phyloP scores from a whole-genome alignment of 2,888 invertebrate genomes.

The Tholera decimalis region DNA sequence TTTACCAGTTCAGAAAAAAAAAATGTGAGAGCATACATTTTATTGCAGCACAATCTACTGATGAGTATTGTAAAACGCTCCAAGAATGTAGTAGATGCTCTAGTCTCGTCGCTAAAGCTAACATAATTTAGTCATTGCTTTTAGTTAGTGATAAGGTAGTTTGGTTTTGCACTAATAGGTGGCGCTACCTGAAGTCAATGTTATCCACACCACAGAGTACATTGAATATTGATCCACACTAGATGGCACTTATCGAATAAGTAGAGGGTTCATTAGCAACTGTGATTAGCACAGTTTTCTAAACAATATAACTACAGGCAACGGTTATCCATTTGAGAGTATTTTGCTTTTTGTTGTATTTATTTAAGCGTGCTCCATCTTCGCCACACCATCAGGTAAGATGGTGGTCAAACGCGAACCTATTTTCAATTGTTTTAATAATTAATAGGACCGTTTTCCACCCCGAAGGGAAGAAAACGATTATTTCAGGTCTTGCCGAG shows the following conservation, averaged over 20 bases:
- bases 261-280: neutral
- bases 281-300: neutral
- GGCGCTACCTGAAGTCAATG: neutral
- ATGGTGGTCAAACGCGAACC: too few species aligned
- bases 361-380: too few species aligned
- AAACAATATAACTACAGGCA: neutral
- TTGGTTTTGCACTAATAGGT: neutral
- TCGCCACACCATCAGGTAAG: too few species aligned
- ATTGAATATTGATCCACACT: too few species aligned
- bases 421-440: too few species aligned
- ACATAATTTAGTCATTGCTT: too few species aligned
- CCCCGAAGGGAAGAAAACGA: too few species aligned
- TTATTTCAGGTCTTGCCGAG: too few species aligned
- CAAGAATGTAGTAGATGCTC: too few species aligned
- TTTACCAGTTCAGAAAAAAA: neutral
- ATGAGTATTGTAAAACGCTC: neutral
- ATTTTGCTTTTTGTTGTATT: too few species aligned
- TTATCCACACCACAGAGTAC: neutral
- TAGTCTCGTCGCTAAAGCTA: constrained; percentile 17
- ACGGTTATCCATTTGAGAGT: neutral
- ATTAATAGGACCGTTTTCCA: too few species aligned
- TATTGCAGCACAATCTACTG: constrained; percentile 20
- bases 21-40: accelerated
- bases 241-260: neutral
- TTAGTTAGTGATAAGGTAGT: too few species aligned